Percentiles rank a stretch among this genome's conserved stretches.
phyloP scores from a whole-genome alignment of 1,140 invertebrate genomes.

The Scaptomyza graminum region DNA sequence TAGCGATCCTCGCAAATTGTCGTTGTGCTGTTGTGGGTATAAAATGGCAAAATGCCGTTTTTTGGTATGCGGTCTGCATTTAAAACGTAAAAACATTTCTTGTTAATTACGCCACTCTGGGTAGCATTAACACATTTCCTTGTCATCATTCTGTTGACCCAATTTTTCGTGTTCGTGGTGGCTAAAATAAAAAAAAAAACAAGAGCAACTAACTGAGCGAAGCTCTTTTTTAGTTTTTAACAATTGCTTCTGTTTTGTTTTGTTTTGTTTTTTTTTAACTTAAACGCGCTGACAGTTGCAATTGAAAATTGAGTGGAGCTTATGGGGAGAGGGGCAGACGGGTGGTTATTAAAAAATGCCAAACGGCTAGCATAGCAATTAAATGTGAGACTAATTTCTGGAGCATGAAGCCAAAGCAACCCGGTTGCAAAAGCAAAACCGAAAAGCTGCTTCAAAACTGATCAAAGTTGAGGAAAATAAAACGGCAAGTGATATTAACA shows the following conservation, averaged over 20 bases:
- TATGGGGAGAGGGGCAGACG: not conserved
- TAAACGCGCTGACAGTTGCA: constrained; percentile 54
- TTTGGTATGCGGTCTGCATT: constrained; percentile 34
- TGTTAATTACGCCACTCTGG: constrained; percentile 63
- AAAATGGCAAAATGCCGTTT: constrained; percentile 28
- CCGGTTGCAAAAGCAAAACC: constrained; percentile 9
- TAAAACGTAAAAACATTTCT: constrained; percentile 49
- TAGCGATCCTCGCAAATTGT: constrained; percentile 13
- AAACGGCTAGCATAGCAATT: constrained; percentile 44
- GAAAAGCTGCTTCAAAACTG: not conserved
- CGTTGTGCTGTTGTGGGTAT: constrained; percentile 3
- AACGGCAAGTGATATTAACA: not conserved
- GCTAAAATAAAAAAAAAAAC: constrained; percentile 30
- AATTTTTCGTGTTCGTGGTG: constrained; percentile 40
- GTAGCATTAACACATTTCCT: constrained; percentile 74
- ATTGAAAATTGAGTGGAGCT: constrained; percentile 21
- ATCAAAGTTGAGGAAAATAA: not conserved
- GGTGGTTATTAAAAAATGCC: not conserved
- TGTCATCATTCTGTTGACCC: constrained; percentile 71
- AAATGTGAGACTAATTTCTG: constrained; percentile 61
- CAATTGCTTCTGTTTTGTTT: constrained; percentile 36
- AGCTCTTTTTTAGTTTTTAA: constrained; percentile 23
- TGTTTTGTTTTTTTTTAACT: constrained; percentile 32
- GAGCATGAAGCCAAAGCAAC: constrained; percentile 36
- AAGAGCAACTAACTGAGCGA: constrained; percentile 40